A percentile compares a stretch with the other conserved stretches of the same genome.
Conservation (phyloP, 2,888 invertebrate species). For the Heterodera filipjevi region DNA sequence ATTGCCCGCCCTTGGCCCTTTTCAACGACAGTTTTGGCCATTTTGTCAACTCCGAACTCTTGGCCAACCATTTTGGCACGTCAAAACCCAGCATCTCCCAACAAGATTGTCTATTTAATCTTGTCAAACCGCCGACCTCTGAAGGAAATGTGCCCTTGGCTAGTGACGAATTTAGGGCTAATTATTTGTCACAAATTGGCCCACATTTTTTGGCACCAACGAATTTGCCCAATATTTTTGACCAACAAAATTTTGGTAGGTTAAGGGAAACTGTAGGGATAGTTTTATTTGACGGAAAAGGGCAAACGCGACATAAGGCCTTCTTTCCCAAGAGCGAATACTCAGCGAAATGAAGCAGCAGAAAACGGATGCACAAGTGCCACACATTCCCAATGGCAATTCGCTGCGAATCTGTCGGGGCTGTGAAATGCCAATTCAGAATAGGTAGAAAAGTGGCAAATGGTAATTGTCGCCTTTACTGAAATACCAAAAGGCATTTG, state of each 20-base stretch:
- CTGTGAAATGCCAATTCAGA: conserved; percentile 54
- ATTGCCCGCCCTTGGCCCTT: not conserved
- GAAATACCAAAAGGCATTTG: conserved; percentile 34
- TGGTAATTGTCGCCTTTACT: not conserved
- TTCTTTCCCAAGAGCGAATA: not conserved
- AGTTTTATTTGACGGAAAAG: not conserved
- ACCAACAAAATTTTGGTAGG: not conserved
- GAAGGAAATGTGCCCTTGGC: not conserved
- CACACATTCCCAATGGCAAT: not conserved
- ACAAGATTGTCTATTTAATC: not conserved
- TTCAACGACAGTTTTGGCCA: not conserved
- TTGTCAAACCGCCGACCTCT: not conserved
- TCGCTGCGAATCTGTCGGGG: conserved; percentile 39
- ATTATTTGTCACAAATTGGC: not conserved
- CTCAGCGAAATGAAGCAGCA: not conserved
- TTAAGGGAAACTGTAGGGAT: not conserved
- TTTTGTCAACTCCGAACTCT: not conserved
- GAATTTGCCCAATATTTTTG: not conserved
- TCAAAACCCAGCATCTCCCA: not conserved
- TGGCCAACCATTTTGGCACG: not conserved
- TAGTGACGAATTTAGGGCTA: not conserved
- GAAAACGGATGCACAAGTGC: not conserved
- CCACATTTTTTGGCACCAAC: not conserved
- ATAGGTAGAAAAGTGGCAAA: conserved; percentile 34
- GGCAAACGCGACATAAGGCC: not conserved